phyloP scores from a whole-genome alignment of 2,113 vertebrate genomes.

The Ctenomys sociabilis region DNA sequence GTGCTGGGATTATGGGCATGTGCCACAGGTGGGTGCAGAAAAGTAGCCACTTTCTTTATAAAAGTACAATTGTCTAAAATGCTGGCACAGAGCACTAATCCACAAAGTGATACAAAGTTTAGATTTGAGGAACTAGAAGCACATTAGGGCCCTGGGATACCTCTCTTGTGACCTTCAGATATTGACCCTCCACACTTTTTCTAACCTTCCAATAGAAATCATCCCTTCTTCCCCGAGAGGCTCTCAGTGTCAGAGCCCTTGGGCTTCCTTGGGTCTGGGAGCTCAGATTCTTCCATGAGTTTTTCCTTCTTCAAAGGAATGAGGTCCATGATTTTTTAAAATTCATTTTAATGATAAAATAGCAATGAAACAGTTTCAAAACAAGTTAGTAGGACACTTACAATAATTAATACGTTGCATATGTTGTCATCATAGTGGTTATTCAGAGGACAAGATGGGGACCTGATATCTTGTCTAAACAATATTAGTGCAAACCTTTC shows the following conservation, averaged over 20 bases:
- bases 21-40: no score
- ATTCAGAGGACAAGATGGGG: no score
- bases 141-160: rapidly evolving
- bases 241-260: not conserved
- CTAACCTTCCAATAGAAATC: not conserved
- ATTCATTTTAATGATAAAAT: no score
- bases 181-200: rapidly evolving
- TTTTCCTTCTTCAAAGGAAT: not conserved
- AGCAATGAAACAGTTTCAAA: no score
- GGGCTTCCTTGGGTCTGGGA: not conserved
- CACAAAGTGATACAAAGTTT: not conserved
- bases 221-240: no score
- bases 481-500: no score
- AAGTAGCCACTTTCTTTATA: not conserved
- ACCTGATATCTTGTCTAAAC: no score
- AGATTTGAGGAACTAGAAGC: not conserved
- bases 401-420: no score
- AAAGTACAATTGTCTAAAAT: not conserved
- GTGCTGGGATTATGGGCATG: no score
- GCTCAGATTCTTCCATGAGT: rapidly evolving
- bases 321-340: rapidly evolving
- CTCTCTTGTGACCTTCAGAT: not conserved
- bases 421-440: no score
- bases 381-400: no score
- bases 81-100: not conserved